Evolutionary conservation across 2,888 invertebrate genomes (phyloP).

Genomic region (Rhingia campestris): DNA sequence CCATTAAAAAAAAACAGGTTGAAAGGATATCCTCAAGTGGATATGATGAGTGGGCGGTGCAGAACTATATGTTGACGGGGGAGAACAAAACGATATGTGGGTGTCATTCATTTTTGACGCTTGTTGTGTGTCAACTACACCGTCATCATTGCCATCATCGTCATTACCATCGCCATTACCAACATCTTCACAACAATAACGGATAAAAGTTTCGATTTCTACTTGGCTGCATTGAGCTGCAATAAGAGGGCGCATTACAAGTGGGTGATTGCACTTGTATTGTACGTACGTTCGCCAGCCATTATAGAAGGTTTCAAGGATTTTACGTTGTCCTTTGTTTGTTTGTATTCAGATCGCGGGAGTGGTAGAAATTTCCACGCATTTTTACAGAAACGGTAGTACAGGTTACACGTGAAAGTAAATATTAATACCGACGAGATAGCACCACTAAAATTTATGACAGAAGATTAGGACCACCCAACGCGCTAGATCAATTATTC

Average conservation of each 20-base stretch:
- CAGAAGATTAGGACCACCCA: not conserved
- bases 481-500: not conserved
- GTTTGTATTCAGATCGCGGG: not conserved
- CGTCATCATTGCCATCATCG: constrained; percentile 5
- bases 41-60: not conserved
- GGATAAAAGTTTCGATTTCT: constrained; percentile 30
- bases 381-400: not conserved
- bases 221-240: constrained; percentile 15
- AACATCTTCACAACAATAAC: constrained; percentile 35
- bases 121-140: constrained; percentile 6
- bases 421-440: not conserved
- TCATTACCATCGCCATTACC: constrained; percentile 25
- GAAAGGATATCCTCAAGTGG: constrained; percentile 16
- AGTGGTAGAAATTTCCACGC: not conserved
- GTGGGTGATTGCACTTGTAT: constrained; percentile 30
- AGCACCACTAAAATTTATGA: not conserved
- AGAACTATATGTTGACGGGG: not conserved
- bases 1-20: not conserved
- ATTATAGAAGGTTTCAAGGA: constrained; percentile 13
- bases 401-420: not conserved
- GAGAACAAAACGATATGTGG: constrained; percentile 7
- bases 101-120: constrained; percentile 12
- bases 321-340: constrained; percentile 3
- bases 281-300: not conserved
- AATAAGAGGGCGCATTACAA: constrained; percentile 21